phyloP scores from a whole-genome alignment of 2,888 invertebrate species.

The Panopea generosa region DNA sequence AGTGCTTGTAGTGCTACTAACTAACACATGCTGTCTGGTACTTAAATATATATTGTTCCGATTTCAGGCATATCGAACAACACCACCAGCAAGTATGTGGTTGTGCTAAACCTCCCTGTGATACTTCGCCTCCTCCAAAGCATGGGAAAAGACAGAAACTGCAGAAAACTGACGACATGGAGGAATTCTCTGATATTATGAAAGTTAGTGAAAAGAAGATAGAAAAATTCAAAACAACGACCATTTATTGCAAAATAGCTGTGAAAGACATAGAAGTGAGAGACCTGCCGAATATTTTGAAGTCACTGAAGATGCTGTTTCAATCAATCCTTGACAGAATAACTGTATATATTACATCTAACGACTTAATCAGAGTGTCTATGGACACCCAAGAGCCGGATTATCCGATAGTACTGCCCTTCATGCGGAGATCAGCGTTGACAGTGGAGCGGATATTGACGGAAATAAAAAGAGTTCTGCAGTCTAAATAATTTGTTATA shows the following conservation, averaged over 20 bases:
- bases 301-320: constrained; percentile 29
- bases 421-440: constrained; percentile 32
- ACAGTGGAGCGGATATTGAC: constrained; percentile 37
- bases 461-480: constrained; percentile 50
- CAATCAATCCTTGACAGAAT: constrained; percentile 27
- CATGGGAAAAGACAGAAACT: not conserved
- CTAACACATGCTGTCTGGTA: too few species aligned
- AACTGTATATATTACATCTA: constrained; percentile 22
- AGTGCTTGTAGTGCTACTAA: too few species aligned
- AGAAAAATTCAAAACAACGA: constrained; percentile 29
- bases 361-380: constrained; percentile 45
- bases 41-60: too few species aligned
- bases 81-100: not conserved
- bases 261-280: constrained; percentile 23
- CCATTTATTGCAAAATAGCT: constrained; percentile 25
- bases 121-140: not conserved
- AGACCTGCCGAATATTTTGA: constrained; percentile 29
- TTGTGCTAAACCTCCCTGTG: not conserved
- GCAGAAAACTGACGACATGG: not conserved
- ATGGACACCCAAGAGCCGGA: constrained; percentile 53
- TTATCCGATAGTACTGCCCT: constrained; percentile 42
- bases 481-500: constrained; percentile 48
- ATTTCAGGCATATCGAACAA: not conserved
- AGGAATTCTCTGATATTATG: constrained; percentile 9
- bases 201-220: constrained; percentile 26